Evolutionary conservation across 2,888 invertebrate species (phyloP).

Genomic region (Drosophila siamana): DNA sequence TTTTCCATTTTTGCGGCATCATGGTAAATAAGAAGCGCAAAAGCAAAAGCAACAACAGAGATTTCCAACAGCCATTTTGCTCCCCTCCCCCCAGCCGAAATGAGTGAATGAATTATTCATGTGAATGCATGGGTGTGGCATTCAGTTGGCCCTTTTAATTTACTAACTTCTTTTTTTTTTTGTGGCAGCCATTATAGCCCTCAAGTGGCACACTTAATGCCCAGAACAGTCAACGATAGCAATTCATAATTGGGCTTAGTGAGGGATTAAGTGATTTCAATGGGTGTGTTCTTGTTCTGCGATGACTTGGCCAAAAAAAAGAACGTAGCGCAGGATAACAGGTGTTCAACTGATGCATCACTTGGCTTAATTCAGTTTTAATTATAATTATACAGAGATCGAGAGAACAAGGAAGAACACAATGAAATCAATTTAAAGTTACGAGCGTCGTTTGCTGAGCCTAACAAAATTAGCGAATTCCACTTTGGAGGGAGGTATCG

Average conservation of each 20-base stretch:
- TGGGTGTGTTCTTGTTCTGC: constrained; percentile 57
- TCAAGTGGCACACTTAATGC: constrained; percentile 74
- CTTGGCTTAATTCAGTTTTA: background rate
- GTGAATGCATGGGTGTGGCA: constrained; percentile 51
- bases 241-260: constrained; percentile 43
- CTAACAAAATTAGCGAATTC: constrained; percentile 33
- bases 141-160: constrained; percentile 53
- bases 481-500: constrained; percentile 34
- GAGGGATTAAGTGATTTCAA: constrained; percentile 15
- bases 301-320: constrained; percentile 61
- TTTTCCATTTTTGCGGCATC: constrained; percentile 67
- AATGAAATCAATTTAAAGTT: constrained; percentile 14
- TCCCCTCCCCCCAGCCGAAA: constrained; percentile 1
- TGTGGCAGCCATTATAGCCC: constrained; percentile 24
- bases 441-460: background rate
- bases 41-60: no score
- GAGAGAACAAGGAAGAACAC: background rate
- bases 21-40: constrained; percentile 77
- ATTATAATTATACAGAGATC: background rate
- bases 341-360: constrained; percentile 46
- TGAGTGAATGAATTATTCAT: constrained; percentile 73
- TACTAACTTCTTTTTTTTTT: constrained; percentile 47
- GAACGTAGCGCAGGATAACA: constrained; percentile 2
- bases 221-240: constrained; percentile 65
- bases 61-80: constrained; percentile 55